Evolutionary conservation across 2,113 vertebrate species (phyloP).

Genomic region (Pagrus major): DNA sequence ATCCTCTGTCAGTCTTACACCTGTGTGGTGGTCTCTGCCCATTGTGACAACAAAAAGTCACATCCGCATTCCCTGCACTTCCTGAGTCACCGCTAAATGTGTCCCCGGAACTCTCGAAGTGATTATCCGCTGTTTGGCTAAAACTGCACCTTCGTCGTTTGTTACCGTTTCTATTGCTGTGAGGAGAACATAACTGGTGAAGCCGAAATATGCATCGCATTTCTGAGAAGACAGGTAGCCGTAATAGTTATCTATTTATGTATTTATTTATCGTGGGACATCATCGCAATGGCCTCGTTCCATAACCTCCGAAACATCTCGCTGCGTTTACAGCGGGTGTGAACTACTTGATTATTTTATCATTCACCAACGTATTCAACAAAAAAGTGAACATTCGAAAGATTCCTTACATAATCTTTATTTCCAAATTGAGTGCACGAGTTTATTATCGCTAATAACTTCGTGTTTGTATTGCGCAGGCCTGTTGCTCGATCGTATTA

Average conservation of each 20-base stretch:
- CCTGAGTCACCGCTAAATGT: slow-evolving; percentile 66
- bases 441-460: not conserved
- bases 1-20: accelerated
- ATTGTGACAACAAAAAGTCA: slow-evolving; percentile 21
- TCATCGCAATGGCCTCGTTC: not conserved
- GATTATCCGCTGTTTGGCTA: too few relatives aligned
- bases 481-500: not conserved
- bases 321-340: not conserved
- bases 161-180: not conserved
- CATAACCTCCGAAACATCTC: slow-evolving; percentile 2
- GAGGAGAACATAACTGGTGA: not conserved
- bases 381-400: not conserved
- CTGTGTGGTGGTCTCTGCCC: not conserved
- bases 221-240: slow-evolving; percentile 12
- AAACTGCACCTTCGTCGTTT: not conserved
- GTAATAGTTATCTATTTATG: too few relatives aligned
- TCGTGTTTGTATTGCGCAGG: not conserved
- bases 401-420: not conserved
- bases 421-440: too few relatives aligned
- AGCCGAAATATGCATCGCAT: slow-evolving; percentile 15
- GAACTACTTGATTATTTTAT: too few relatives aligned
- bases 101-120: slow-evolving; percentile 10
- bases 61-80: slow-evolving; percentile 43
- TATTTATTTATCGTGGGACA: not conserved
- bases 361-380: not conserved